A percentile compares a stretch with the other conserved stretches of the same genome.
Conservation (phyloP, 1,140 invertebrate species). For the Scaptodrosophila lebanonensis region DNA sequence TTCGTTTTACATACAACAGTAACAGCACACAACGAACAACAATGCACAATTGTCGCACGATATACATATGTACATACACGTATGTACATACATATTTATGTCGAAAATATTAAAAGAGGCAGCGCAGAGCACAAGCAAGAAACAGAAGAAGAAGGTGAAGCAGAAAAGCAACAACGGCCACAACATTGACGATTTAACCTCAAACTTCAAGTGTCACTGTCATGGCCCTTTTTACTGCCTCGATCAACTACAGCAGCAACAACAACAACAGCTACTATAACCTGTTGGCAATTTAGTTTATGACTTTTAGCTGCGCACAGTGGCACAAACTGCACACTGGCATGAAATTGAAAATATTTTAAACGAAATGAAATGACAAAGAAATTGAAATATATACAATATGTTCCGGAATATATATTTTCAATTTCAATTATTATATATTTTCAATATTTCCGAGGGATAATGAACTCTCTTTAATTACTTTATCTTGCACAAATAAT, state of each 20-base stretch:
- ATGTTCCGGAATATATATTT: too few relatives aligned
- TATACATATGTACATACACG: too few relatives aligned
- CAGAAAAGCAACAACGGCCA: constrained; percentile 34
- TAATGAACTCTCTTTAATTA: too few relatives aligned
- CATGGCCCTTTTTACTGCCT: constrained; percentile 75
- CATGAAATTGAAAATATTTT: too few relatives aligned
- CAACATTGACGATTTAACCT: constrained; percentile 70
- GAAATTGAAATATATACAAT: too few relatives aligned
- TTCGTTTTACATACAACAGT: constrained; percentile 33
- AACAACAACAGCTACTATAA: constrained; percentile 44
- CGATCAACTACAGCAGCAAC: constrained; percentile 20
- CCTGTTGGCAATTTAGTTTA: constrained; percentile 75
- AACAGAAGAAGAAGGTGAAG: constrained; percentile 19
- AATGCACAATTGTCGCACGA: constrained; percentile 28
- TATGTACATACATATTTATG: too few relatives aligned
- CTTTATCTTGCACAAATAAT: too few relatives aligned
- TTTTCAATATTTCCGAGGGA: too few relatives aligned
- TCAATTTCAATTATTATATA: too few relatives aligned
- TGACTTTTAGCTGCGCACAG: constrained; percentile 55
- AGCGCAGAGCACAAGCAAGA: constrained; percentile 22
- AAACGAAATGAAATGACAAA: too few relatives aligned
- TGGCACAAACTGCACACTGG: constrained; percentile 16
- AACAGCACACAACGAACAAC: constrained; percentile 5
- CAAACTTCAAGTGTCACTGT: constrained; percentile 77
- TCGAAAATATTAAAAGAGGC: constrained; percentile 43